These are phyloP conservation scores for Corapipo altera DNA, from an alignment of 2,113 vertebrate genomes.

Conservation along the genomic window DNA sequence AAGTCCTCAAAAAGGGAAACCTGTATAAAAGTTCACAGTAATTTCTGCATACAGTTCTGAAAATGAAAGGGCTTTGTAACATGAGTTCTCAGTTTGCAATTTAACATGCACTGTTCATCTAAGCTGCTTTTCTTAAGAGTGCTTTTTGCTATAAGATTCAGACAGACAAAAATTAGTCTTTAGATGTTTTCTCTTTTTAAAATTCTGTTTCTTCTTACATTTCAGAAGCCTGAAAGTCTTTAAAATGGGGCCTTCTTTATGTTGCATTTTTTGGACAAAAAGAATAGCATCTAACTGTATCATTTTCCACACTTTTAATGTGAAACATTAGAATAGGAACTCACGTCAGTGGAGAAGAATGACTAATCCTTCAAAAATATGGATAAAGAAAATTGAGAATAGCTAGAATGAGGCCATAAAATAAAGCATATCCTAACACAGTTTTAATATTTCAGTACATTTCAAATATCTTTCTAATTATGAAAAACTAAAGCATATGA, in stretches of 20 bases:
- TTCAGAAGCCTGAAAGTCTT: constrained; percentile 14
- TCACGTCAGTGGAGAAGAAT: background rate
- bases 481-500: background rate
- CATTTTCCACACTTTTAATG: background rate
- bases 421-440: background rate
- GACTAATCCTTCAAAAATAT: constrained; percentile 12
- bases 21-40: constrained; percentile 46
- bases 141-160: constrained; percentile 49
- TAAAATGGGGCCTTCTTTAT: constrained; percentile 12
- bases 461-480: background rate
- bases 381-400: constrained; percentile 1
- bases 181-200: constrained; percentile 53
- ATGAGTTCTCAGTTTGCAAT: constrained; percentile 54
- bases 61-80: constrained; percentile 56
- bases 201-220: constrained; percentile 53
- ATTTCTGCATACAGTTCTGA: constrained; percentile 45
- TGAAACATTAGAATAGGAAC: constrained; percentile 20
- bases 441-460: background rate
- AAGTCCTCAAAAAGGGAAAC: constrained; percentile 52
- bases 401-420: background rate
- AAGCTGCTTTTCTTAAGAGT: constrained; percentile 56
- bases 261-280: background rate
- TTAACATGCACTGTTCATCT: constrained; percentile 55
- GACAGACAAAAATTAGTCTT: constrained; percentile 55
- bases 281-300: constrained; percentile 14